A percentile compares a stretch with the other conserved stretches of the same genome.
These are phyloP conservation scores for Alcis repandata DNA, from an alignment of 2,888 invertebrate species.

Conservation along the genomic window DNA sequence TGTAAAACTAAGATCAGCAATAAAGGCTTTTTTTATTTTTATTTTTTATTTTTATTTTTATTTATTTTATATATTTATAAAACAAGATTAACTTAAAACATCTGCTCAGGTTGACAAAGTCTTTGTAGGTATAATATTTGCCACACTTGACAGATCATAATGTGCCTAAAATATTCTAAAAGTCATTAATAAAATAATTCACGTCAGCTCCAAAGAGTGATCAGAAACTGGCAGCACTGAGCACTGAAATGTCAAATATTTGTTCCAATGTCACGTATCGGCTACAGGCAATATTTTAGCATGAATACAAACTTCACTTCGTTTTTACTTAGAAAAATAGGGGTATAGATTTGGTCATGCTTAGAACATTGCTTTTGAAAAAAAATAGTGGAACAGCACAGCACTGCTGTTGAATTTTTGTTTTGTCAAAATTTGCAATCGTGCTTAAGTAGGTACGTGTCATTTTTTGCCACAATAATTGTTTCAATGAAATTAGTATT, in stretches of 20 bases:
- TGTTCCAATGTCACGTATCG: not conserved
- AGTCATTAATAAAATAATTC: no score
- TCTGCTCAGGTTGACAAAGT: no score
- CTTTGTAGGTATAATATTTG: no score
- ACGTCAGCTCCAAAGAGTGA: not conserved
- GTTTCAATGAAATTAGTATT: not conserved
- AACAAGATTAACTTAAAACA: no score
- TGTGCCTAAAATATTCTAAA: no score
- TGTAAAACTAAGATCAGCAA: no score
- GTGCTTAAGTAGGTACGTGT: slow-evolving; percentile 20
- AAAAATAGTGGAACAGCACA: not conserved
- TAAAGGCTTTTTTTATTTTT: no score
- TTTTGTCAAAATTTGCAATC: slow-evolving; percentile 1
- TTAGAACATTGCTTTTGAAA: not conserved
- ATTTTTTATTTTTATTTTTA: no score
- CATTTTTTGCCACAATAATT: slow-evolving; percentile 4
- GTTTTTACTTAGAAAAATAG: not conserved
- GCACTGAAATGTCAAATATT: not conserved
- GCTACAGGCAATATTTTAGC: not conserved
- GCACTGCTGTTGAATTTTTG: not conserved
- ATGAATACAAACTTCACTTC: not conserved
- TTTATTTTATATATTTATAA: no score
- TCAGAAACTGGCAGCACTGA: not conserved
- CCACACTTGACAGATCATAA: no score
- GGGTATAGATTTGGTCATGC: not conserved